These are phyloP conservation scores for Norana najaformis DNA, from an alignment of 2,888 invertebrate species.

Conservation along the genomic window DNA sequence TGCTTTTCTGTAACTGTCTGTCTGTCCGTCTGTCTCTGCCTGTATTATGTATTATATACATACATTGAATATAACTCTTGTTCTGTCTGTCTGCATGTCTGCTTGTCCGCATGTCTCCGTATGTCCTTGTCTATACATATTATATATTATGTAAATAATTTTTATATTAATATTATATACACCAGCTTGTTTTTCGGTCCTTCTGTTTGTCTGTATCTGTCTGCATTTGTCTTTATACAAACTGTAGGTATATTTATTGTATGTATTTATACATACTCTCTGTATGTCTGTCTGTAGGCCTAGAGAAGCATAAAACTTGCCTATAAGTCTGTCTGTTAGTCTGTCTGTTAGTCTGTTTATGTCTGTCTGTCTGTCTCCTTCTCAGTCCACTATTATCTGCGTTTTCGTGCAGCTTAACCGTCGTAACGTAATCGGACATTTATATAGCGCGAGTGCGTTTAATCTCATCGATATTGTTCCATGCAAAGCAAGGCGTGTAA, in stretches of 20 bases:
- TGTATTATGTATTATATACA: neutral
- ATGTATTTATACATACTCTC: too few species aligned
- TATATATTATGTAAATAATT: too few species aligned
- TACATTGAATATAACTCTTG: neutral
- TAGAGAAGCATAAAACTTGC: too few species aligned
- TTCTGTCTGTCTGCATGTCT: neutral
- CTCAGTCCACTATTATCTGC: neutral
- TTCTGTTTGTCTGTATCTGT: neutral
- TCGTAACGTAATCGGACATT: neutral
- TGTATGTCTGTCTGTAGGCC: too few species aligned
- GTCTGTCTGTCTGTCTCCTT: neutral
- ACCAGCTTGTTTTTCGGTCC: too few species aligned
- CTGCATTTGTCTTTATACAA: neutral
- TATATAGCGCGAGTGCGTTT: neutral
- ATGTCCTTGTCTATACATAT: too few species aligned
- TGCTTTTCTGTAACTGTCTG: neutral
- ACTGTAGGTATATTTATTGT: too few species aligned
- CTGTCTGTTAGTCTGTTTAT: neutral
- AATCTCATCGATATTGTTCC: slow-evolving; percentile 13
- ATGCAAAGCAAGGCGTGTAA: neutral
- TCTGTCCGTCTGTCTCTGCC: neutral
- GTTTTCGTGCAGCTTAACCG: too few species aligned
- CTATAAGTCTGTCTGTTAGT: too few species aligned
- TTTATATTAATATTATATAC: too few species aligned
- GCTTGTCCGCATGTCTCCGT: neutral